These are phyloP conservation scores for Masnerella sp. DNA, from an alignment of 2,888 invertebrate species.

Conservation along the genomic window DNA sequence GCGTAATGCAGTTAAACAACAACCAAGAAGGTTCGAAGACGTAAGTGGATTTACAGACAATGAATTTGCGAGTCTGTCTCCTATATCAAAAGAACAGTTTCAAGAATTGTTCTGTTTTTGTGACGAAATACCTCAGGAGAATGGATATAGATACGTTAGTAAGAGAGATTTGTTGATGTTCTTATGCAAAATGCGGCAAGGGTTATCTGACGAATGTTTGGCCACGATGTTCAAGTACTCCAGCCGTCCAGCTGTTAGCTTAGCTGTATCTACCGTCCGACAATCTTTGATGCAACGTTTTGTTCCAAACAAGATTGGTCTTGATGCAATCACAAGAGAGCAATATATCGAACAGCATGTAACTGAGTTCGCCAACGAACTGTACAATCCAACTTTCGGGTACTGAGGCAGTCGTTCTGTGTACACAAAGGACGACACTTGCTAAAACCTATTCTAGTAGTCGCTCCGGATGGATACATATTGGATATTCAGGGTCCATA, in stretches of 20 bases:
- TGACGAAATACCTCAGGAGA: constrained; percentile 6
- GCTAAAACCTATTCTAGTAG: constrained; percentile 2
- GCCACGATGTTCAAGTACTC: not conserved
- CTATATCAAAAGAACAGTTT: constrained; percentile 24
- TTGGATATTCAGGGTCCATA: constrained; percentile 9
- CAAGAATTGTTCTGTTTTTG: constrained; percentile 14
- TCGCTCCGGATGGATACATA: constrained; percentile 8
- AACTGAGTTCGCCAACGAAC: constrained; percentile 32
- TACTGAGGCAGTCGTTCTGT: not conserved
- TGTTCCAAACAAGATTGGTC: constrained; percentile 5
- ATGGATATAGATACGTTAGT: constrained; percentile 8
- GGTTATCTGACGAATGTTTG: constrained; percentile 6
- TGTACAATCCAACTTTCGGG: constrained; percentile 36
- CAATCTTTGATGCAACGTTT: constrained; percentile 8
- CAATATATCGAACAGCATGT: constrained; percentile 17
- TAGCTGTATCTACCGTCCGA: constrained; percentile 2
- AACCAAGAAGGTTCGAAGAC: too few species aligned
- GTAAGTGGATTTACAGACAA: constrained; percentile 9
- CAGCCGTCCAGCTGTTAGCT: constrained; percentile 1
- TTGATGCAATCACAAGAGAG: constrained; percentile 4
- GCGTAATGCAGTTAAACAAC: too few species aligned
- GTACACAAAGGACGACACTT: constrained; percentile 3
- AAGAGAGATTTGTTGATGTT: constrained; percentile 18
- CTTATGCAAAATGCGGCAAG: constrained; percentile 37
- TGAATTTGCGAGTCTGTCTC: constrained; percentile 9